Evolutionary conservation across 2,888 invertebrate species (phyloP).

Genomic region (Acronicta leporina): DNA sequence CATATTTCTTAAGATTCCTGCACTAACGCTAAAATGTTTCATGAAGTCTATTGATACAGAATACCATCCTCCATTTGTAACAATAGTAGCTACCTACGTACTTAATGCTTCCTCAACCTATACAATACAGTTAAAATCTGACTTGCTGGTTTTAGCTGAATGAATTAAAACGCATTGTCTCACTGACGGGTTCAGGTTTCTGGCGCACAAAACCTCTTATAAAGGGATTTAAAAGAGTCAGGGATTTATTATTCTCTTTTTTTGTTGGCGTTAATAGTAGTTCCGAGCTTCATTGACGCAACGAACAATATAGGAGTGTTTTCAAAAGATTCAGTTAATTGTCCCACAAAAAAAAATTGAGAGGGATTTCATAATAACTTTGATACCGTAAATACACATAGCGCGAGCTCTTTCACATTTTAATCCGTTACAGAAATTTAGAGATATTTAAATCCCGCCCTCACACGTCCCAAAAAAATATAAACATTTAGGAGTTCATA

Average conservation of each 20-base stretch:
- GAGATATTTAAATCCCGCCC: slow-evolving; percentile 24
- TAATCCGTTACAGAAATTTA: slow-evolving; percentile 41
- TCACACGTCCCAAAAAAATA: slow-evolving; percentile 20
- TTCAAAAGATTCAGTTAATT: slow-evolving; percentile 52
- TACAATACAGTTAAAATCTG: slow-evolving; percentile 21
- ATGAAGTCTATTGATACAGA: not conserved
- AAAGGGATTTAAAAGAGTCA: slow-evolving; percentile 65
- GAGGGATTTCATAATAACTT: slow-evolving; percentile 25
- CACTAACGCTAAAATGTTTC: not conserved
- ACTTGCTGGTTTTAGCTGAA: slow-evolving; percentile 23
- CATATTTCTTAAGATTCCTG: too few species aligned
- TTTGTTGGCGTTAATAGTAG: slow-evolving; percentile 66
- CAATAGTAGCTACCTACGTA: slow-evolving; percentile 15
- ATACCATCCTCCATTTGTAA: slow-evolving; percentile 4
- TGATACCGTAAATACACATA: slow-evolving; percentile 27
- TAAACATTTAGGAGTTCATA: slow-evolving; percentile 34
- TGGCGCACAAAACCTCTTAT: slow-evolving; percentile 57
- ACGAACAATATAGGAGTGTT: slow-evolving; percentile 48
- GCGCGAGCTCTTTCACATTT: slow-evolving; percentile 25
- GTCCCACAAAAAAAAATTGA: slow-evolving; percentile 32
- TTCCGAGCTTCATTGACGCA: slow-evolving; percentile 56
- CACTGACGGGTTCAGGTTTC: slow-evolving; percentile 65
- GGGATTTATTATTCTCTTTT: slow-evolving; percentile 67
- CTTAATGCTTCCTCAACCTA: slow-evolving; percentile 7
- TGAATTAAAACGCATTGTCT: slow-evolving; percentile 66